Evolutionary conservation across 1,140 invertebrate genomes (phyloP), one percentile per base, ranked within the genome.

Genomic region (Philotrypesis tridentata): DNA sequence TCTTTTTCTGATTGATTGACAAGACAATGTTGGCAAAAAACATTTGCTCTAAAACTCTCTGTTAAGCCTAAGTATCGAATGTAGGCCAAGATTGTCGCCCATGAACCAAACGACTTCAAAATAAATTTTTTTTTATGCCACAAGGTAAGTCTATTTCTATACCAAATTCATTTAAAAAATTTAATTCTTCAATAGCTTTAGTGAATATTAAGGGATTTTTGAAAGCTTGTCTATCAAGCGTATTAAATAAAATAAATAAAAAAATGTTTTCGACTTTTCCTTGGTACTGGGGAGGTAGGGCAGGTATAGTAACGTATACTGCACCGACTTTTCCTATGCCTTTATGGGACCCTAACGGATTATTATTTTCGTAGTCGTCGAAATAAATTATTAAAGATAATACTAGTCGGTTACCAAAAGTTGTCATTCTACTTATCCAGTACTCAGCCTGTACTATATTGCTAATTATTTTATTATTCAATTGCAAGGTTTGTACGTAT

Each of bases 201-300:
- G 33, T 43, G 76, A 85, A 86, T 17, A 86, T 63, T 12, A 78
- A 55, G 17, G 67, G 74, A 1, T 71, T 60, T 27, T 65, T 63
- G 21, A 85, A 72, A 23, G 17, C 17, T 31, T 84, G 48, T 60
- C 68, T n/a, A 67, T 85, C 84, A 48, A 48, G 5, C 17, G 61
- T 61, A 43, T 84, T 86, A 23, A 83, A 85, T 84, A 79, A 21
- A 76, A 77, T 43, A 83, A 60, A 27, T 75, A 0, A 55, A 84
- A n/a, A 84, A 31, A 84, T 80, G 40, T 79, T 86, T 72, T 86
- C 82, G 1, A 60, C 63, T 83, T 85, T 83, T 1, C 82, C 84
- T 72, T 83, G 71, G 21, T 84, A 37, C n/a, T 71, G 2, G 21
- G 79, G 79, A 55, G 84, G 82, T 72, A 84, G 80, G 72, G 81